Evolutionary conservation across 2,113 vertebrate species (phyloP).

Genomic region (Anoura caudifer): DNA sequence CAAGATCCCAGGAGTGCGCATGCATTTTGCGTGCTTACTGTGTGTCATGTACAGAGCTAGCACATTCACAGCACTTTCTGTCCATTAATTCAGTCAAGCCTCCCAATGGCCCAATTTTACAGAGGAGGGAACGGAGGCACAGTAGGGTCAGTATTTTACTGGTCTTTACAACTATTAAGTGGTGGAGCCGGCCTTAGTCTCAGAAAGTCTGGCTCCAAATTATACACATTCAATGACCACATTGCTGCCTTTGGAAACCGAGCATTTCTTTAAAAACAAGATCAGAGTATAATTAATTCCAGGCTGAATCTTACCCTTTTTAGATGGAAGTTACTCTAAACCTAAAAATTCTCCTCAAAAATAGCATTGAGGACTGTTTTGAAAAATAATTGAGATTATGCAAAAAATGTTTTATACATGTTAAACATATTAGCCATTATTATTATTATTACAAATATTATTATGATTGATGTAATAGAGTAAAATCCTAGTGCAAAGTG

Average conservation of each 20-base stretch:
- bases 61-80: no score
- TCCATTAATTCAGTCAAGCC: not conserved
- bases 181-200: not conserved
- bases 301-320: not conserved
- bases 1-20: not conserved
- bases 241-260: not conserved
- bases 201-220: not conserved
- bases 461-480: not conserved
- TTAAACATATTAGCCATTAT: not conserved
- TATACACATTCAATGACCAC: fast-evolving
- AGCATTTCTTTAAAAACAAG: not conserved
- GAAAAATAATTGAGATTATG: not conserved
- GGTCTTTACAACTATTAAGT: fast-evolving
- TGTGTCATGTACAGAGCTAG: fast-evolving
- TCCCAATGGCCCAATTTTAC: not conserved
- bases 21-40: not conserved
- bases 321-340: not conserved
- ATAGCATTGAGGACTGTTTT: not conserved
- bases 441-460: not conserved
- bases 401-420: not conserved
- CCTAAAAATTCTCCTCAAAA: not conserved
- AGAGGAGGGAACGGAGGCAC: not conserved
- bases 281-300: not conserved
- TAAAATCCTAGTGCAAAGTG: not conserved
- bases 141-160: no score